A percentile compares a stretch with the other conserved stretches of the same genome.
These are phyloP conservation scores for Idaea aversata DNA, from an alignment of 2,888 invertebrate genomes.

Conservation along the genomic window DNA sequence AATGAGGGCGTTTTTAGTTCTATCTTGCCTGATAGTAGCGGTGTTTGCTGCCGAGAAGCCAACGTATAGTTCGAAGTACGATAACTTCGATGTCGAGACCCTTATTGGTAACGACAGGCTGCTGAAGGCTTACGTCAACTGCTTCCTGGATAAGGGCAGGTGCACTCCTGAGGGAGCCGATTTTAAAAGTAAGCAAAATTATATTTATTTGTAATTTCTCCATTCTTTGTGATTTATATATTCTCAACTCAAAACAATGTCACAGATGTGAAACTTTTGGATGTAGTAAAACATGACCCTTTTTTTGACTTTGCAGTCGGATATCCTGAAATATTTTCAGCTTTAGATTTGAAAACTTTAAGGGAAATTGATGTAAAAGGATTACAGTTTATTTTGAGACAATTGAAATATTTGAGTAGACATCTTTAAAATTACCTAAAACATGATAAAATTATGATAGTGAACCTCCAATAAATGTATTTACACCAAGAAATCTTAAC, in stretches of 20 bases:
- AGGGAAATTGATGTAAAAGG: no score
- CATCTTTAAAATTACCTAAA: no score
- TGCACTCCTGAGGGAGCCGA: slow-evolving; percentile 87
- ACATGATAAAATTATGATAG: no score
- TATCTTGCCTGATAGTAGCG: slow-evolving; percentile 56
- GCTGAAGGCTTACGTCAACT: slow-evolving; percentile 85
- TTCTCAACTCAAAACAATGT: background rate
- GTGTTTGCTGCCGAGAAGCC: slow-evolving; percentile 62
- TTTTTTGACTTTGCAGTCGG: no score
- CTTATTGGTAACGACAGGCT: slow-evolving; percentile 85
- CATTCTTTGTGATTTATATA: slow-evolving; percentile 7
- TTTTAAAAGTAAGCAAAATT: slow-evolving; percentile 83
- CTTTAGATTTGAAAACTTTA: no score
- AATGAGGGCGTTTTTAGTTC: slow-evolving; percentile 59
- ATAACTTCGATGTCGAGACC: slow-evolving; percentile 86
- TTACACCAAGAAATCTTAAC: background rate
- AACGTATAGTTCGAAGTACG: slow-evolving; percentile 84
- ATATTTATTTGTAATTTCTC: background rate
- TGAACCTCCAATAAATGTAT: background rate
- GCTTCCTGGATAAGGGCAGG: slow-evolving; percentile 83
- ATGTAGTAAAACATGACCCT: no score
- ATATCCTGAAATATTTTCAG: no score
- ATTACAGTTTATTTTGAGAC: no score
- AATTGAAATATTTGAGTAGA: no score
- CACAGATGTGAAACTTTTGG: no score